A percentile compares a stretch with the other conserved stretches of the same genome.
Evolutionary conservation across 2,797 vertebrate species (phyloP).

Genomic region (Linurgus olivaceus): DNA sequence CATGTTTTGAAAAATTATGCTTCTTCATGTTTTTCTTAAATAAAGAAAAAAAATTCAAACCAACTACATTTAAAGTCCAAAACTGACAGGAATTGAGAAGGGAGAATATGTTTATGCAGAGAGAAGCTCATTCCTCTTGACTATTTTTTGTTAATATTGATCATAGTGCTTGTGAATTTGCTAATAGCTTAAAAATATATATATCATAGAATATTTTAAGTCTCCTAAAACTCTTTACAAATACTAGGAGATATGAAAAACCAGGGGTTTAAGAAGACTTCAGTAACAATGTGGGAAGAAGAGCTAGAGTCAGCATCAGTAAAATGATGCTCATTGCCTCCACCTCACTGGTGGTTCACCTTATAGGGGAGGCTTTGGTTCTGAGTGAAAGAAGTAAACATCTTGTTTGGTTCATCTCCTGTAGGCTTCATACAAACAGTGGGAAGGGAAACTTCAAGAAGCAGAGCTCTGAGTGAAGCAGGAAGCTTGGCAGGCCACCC

Average conservation of each 20-base stretch:
- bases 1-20: background rate
- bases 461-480: background rate
- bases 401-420: background rate
- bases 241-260: background rate
- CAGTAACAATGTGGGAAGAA: background rate
- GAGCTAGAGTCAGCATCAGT: background rate
- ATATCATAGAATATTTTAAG: background rate
- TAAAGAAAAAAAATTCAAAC: background rate
- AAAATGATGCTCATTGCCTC: background rate
- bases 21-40: background rate
- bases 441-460: background rate
- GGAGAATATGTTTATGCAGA: background rate
- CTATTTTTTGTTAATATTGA: background rate
- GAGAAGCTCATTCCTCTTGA: background rate
- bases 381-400: background rate
- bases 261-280: background rate
- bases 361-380: background rate
- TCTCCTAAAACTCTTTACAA: background rate
- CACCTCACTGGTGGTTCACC: background rate
- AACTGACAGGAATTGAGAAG: background rate
- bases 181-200: background rate
- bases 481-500: background rate
- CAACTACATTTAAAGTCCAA: background rate
- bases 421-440: background rate
- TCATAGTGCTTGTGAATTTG: background rate